Evolutionary conservation across 1,140 invertebrate species (phyloP).

Genomic region (Nomia melanderi): DNA sequence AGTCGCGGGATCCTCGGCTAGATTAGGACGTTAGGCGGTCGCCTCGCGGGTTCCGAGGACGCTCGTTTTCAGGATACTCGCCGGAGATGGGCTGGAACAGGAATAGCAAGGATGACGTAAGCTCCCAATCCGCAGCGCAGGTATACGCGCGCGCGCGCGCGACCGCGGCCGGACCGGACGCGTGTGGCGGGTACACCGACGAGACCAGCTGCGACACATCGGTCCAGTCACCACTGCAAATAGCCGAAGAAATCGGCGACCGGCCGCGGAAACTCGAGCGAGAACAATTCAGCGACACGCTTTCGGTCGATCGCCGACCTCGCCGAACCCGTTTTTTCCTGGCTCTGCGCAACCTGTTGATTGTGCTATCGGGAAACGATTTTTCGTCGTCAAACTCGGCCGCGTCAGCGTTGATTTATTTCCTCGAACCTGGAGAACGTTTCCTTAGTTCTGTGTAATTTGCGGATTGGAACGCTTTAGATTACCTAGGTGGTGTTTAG

Average conservation of each 20-base stretch:
- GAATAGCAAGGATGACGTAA: constrained; percentile 71
- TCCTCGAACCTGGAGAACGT: not conserved
- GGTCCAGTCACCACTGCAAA: constrained; percentile 64
- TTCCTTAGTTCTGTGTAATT: no score
- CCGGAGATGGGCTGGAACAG: constrained; percentile 64
- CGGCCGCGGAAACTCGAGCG: not conserved
- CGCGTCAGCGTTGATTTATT: constrained; percentile 6
- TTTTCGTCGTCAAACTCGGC: not conserved
- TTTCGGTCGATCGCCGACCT: constrained; percentile 4
- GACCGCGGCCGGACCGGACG: not conserved
- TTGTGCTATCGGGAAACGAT: not conserved
- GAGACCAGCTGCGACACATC: constrained; percentile 29
- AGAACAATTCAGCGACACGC: not conserved
- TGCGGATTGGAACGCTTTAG: no score
- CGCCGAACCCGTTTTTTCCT: not conserved
- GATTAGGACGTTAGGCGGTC: constrained; percentile 44
- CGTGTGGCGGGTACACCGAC: constrained; percentile 12
- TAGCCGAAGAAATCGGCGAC: constrained; percentile 51
- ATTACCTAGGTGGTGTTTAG: no score
- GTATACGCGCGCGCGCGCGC: not conserved
- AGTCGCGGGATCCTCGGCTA: not conserved
- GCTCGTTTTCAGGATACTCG: constrained; percentile 44
- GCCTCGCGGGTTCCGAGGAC: constrained; percentile 37
- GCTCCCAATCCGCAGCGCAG: constrained; percentile 55
- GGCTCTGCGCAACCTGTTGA: not conserved